A percentile compares a stretch with the other conserved stretches of the same genome.
Conservation (phyloP, 2,888 invertebrate species). For the Micropterix aruncella region DNA sequence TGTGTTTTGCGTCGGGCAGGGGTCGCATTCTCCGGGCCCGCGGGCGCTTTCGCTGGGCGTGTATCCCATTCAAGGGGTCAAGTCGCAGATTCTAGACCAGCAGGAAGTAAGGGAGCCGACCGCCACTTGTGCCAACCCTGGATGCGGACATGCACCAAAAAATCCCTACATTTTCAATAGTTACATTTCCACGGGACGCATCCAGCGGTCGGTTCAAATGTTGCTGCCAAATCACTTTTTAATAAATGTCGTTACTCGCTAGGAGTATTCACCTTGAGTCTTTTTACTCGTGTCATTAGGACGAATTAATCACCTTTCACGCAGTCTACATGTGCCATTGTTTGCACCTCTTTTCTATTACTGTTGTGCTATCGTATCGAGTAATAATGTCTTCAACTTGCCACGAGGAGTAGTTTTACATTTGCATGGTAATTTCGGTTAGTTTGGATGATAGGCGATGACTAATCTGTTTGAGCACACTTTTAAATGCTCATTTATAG, state of each 20-base stretch:
- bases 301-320: neutral
- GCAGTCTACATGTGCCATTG: neutral
- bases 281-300: neutral
- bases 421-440: no score
- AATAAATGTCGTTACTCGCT: neutral
- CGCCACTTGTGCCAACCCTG: conserved; percentile 1
- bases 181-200: neutral
- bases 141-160: no score
- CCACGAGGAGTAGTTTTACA: no score
- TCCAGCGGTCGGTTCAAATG: neutral
- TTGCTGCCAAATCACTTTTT: neutral
- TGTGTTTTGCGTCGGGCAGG: conserved; percentile 46
- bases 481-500: no score
- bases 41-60: conserved; percentile 82
- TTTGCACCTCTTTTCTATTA: neutral
- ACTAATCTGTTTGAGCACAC: no score
- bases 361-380: no score
- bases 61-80: conserved; percentile 79
- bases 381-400: no score
- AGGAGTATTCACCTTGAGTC: neutral
- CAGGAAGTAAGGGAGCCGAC: conserved; percentile 62
- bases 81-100: conserved; percentile 75
- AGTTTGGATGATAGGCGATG: no score
- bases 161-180: no score
- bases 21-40: conserved; percentile 85